A percentile compares a stretch with the other conserved stretches of the same genome.
Evolutionary conservation across 2,113 vertebrate genomes (phyloP).

Genomic region (Odocoileus hemionus): DNA sequence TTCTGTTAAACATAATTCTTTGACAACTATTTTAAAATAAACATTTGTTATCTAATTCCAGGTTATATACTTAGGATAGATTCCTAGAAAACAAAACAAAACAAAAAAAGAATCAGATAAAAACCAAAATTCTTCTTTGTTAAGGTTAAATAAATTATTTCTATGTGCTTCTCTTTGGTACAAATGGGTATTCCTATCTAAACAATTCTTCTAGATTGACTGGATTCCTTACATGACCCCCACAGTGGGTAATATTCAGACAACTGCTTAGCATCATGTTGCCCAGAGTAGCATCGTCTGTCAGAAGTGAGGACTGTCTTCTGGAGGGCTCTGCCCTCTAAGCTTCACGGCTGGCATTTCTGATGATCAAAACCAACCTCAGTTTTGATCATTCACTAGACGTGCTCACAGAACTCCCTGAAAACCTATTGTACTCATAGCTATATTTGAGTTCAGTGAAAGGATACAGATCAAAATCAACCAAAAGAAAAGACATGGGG

Average conservation of each 20-base stretch:
- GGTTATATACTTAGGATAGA: not conserved
- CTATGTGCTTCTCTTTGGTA: not conserved
- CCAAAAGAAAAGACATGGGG: not conserved
- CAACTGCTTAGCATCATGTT: not conserved
- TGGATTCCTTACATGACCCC: not conserved
- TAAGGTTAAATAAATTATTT: not conserved
- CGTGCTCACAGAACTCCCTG: not conserved
- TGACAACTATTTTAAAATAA: not conserved
- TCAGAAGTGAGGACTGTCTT: not conserved
- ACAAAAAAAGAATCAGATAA: not conserved
- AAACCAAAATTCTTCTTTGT: not conserved
- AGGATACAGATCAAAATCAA: not conserved
- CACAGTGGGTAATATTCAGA: not conserved
- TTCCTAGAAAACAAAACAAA: not conserved
- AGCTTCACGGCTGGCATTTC: not conserved
- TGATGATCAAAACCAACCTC: not conserved
- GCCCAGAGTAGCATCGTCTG: too few relatives aligned
- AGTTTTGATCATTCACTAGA: not conserved
- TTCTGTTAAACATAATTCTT: not conserved
- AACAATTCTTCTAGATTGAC: not conserved
- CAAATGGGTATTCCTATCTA: not conserved
- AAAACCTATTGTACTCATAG: not conserved
- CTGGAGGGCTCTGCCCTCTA: accelerated
- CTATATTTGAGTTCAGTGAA: not conserved
- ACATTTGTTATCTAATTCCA: not conserved